Base-by-base conservation (phyloP, 2,888 invertebrate species). In the Harmothoe impar region DNA sequence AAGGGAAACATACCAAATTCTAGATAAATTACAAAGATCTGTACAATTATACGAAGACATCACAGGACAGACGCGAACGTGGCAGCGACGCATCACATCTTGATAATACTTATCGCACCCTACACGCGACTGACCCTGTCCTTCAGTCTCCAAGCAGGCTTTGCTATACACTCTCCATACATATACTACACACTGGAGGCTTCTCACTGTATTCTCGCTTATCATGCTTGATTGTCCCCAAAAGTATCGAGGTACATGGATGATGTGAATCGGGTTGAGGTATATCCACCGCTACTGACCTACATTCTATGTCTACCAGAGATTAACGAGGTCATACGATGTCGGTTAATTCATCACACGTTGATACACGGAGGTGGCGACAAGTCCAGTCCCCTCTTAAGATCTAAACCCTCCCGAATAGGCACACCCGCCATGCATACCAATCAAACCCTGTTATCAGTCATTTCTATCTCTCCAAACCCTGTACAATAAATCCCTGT, bases 21-120 rank as follows among this genome's bases (percentile, higher is more conserved):
- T 72, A 72, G 72, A 72, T 72, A 72, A 72, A 72, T 72, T 72
- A 72, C 72, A 72, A 72, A 72, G 72, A 29, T 72, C 72, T 72
- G 72, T 72, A 29, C 72, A 72, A 72, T 72, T 25, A 25, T 29
- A 15, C 25, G 72, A 72, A 29, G n/a, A 72, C 12, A 72, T 25
- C 25, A 7, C 72, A 25, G 72, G 29, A 7, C 25, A 72, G 72
- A 23, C 72, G 17, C 72, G 7, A 29, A 29, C 29, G 3, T 72
- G 20, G 62, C n/a, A 43, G 43, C 3, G 62, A 72, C 5, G 25
- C 72, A 72, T 72, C 72, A 72, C 72, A 29, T 72, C 72, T 29
- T 25, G 72, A 62, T 72, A 72, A 72, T 72, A 72, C 72, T 72
- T 72, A 15, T 72, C 72, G 25, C 72, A 72, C 3, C 25, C 29